phyloP scores from a whole-genome alignment of 2,888 invertebrate species.

The Mechanitis messenoides region DNA sequence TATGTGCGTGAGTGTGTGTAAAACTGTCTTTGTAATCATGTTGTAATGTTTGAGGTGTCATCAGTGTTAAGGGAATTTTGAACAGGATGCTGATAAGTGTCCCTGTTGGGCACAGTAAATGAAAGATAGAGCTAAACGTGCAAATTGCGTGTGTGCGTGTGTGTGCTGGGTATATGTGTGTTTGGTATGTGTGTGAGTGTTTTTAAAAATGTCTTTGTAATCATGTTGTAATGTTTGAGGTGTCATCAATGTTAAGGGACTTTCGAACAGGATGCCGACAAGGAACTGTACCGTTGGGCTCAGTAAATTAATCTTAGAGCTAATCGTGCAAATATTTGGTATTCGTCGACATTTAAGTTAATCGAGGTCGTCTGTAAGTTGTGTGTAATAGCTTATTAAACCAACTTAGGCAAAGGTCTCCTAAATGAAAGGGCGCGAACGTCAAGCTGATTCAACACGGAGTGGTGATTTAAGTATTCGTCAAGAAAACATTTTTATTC shows the following conservation, averaged over 20 bases:
- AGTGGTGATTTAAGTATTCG: background rate
- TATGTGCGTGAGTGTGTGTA: too few relatives aligned
- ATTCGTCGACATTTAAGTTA: conserved; percentile 2
- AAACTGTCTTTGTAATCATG: too few relatives aligned
- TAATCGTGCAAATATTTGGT: background rate
- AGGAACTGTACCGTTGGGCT: background rate
- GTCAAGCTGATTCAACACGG: background rate
- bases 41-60: conserved; percentile 3
- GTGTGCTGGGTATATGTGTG: too few relatives aligned
- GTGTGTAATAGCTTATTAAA: background rate
- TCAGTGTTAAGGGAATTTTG: conserved; percentile 17
- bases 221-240: background rate
- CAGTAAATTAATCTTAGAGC: background rate
- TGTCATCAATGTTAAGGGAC: conserved; percentile 17
- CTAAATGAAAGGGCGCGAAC: background rate
- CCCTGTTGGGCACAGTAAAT: background rate
- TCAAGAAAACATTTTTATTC: too few relatives aligned
- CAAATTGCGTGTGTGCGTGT: background rate
- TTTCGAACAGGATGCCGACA: conserved; percentile 21
- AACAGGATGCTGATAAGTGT: conserved; percentile 19
- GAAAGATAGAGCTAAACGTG: background rate
- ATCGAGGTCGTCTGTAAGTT: background rate
- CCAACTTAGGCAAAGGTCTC: conserved; percentile 1
- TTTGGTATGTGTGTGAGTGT: too few relatives aligned
- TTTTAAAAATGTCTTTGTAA: too few relatives aligned